Conservation (phyloP, 1,140 invertebrate species). For the Choristoneura fumiferana region DNA sequence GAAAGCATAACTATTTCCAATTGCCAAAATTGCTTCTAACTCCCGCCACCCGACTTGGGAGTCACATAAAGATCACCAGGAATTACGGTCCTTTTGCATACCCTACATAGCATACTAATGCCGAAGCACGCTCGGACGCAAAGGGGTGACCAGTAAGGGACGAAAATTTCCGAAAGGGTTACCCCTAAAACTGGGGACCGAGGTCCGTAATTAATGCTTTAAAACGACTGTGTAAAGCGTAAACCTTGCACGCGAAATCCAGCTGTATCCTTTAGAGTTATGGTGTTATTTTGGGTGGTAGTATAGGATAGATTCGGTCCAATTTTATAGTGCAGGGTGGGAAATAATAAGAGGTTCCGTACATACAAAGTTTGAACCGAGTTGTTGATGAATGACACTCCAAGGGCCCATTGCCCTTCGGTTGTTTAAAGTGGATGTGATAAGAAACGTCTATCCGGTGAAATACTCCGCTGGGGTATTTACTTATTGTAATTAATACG, state of each 20-base stretch:
- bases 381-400: conserved; percentile 78
- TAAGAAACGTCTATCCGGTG: conserved; percentile 75
- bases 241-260: conserved; percentile 32
- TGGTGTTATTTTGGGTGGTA: conserved; percentile 29
- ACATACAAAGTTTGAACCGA: conserved; percentile 70
- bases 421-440: conserved; percentile 75
- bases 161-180: conserved; percentile 75
- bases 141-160: conserved; percentile 71
- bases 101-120: conserved; percentile 68
- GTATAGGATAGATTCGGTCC: conserved; percentile 53
- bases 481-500: conserved; percentile 71
- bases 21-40: background rate
- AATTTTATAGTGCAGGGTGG: conserved; percentile 74
- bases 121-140: conserved; percentile 61
- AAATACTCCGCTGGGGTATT: conserved; percentile 62
- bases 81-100: conserved; percentile 58
- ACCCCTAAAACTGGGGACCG: conserved; percentile 64
- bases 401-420: conserved; percentile 74
- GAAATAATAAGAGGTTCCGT: conserved; percentile 74
- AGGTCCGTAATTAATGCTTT: conserved; percentile 71
- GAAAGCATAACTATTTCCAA: background rate
- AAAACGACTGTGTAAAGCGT: conserved; percentile 56
- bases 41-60: background rate
- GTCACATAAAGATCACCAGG: conserved; percentile 24
- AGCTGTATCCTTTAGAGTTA: conserved; percentile 28